These are phyloP conservation scores for Spodoptera exigua DNA, from an alignment of 2,888 invertebrate species.

Conservation along the genomic window DNA sequence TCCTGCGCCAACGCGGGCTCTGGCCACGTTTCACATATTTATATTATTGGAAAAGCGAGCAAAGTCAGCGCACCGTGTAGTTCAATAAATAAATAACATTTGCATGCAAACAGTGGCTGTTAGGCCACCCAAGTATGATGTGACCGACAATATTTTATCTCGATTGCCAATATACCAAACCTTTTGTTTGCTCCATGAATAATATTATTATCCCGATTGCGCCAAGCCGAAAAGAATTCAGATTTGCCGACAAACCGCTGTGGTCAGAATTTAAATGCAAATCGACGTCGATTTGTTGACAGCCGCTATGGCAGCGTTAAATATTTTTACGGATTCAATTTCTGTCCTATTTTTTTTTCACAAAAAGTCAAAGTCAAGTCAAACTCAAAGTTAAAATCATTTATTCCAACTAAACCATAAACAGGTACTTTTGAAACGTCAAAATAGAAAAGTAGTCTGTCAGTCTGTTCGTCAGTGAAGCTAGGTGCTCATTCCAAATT, in stretches of 20 bases:
- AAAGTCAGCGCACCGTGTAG: slow-evolving; percentile 15
- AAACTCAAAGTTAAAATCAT: too few species aligned
- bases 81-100: slow-evolving; percentile 44
- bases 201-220: slow-evolving; percentile 39
- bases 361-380: slow-evolving; percentile 3
- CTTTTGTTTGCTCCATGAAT: slow-evolving; percentile 53
- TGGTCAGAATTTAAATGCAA: slow-evolving; percentile 45
- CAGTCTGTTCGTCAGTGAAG: too few species aligned
- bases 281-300: slow-evolving; percentile 41
- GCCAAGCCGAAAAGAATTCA: slow-evolving; percentile 41
- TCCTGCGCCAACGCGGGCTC: slow-evolving; percentile 1
- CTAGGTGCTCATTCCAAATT: too few species aligned
- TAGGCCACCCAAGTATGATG: slow-evolving; percentile 23
- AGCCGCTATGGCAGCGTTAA: slow-evolving; percentile 23
- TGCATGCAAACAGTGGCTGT: slow-evolving; percentile 32
- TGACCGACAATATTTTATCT: slow-evolving; percentile 52
- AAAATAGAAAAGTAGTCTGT: too few species aligned
- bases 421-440: too few species aligned
- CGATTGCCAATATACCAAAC: slow-evolving; percentile 43
- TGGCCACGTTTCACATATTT: slow-evolving; percentile 23
- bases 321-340: slow-evolving; percentile 33
- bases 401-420: too few species aligned
- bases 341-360: slow-evolving; percentile 13
- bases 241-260: slow-evolving; percentile 38
- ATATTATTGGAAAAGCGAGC: slow-evolving; percentile 25